These are phyloP conservation scores for Elaphurus davidianus DNA, from an alignment of 2,113 vertebrate genomes.

Conservation along the genomic window DNA sequence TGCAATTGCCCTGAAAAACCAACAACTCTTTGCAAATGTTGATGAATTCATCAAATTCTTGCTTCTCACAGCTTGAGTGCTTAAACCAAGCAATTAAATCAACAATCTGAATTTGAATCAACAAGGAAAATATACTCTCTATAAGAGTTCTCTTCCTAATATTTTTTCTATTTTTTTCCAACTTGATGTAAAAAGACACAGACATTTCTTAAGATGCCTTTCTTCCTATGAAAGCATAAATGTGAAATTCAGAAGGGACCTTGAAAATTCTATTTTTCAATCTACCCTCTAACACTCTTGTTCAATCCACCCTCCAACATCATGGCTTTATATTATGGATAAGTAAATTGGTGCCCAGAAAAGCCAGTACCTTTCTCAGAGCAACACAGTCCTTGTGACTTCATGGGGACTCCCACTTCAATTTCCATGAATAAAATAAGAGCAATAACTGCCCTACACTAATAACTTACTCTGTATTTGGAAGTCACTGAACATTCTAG, in stretches of 20 bases:
- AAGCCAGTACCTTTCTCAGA: background rate
- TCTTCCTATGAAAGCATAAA: background rate
- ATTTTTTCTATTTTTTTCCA: background rate
- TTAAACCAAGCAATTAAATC: constrained; percentile 20
- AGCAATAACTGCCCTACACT: background rate
- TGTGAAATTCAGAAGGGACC: background rate
- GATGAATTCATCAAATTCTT: constrained; percentile 2
- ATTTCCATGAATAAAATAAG: background rate
- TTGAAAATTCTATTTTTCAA: background rate
- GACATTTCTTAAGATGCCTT: background rate
- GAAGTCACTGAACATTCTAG: background rate
- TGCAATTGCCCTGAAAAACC: constrained; percentile 40
- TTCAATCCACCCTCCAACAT: background rate
- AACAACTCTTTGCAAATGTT: constrained; percentile 38
- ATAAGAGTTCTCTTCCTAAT: background rate
- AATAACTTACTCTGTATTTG: background rate
- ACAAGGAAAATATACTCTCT: background rate
- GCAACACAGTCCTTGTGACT: background rate
- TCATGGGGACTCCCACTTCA: background rate
- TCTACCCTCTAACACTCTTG: background rate
- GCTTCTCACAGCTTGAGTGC: background rate
- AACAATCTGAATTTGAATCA: background rate
- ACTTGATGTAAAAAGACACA: background rate
- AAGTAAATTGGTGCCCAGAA: background rate
- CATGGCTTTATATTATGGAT: background rate